Percentiles rank a stretch among this genome's conserved stretches.
Evolutionary conservation across 2,888 invertebrate genomes (phyloP).

Genomic region (Ectemnius continuus): DNA sequence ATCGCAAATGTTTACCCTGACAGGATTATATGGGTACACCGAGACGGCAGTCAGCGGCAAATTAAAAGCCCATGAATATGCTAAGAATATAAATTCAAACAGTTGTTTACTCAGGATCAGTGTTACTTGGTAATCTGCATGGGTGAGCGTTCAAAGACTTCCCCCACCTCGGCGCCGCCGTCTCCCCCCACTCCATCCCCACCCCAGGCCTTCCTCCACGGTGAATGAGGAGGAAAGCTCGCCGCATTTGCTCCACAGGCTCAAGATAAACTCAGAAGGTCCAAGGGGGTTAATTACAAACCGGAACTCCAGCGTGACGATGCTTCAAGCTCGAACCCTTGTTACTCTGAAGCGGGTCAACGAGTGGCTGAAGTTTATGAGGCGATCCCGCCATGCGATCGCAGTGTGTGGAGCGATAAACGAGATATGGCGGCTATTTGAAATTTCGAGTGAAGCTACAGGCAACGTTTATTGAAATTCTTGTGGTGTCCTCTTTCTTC

Average conservation of each 20-base stretch:
- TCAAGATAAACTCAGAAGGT: conserved; percentile 25
- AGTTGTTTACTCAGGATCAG: conserved; percentile 69
- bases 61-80: conserved; percentile 74
- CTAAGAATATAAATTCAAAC: conserved; percentile 68
- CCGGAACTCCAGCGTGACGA: conserved; percentile 36
- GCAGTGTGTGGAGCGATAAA: no score
- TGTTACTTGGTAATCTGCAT: conserved; percentile 68
- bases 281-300: conserved; percentile 53
- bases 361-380: conserved; percentile 41
- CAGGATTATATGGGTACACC: conserved; percentile 47
- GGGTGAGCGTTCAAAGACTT: conserved; percentile 48
- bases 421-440: no score
- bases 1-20: conserved; percentile 25
- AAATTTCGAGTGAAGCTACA: no score
- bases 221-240: no score
- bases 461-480: no score
- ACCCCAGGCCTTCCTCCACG: no score
- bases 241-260: conserved; percentile 21
- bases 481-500: no score
- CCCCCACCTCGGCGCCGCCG: neutral
- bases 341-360: conserved; percentile 46
- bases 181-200: no score
- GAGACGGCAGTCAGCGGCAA: conserved; percentile 50
- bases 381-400: conserved; percentile 20
- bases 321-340: conserved; percentile 27